These are phyloP conservation scores for Petrocephalus schoutedeni DNA, from an alignment of 2,797 vertebrate species.

Conservation along the genomic window DNA sequence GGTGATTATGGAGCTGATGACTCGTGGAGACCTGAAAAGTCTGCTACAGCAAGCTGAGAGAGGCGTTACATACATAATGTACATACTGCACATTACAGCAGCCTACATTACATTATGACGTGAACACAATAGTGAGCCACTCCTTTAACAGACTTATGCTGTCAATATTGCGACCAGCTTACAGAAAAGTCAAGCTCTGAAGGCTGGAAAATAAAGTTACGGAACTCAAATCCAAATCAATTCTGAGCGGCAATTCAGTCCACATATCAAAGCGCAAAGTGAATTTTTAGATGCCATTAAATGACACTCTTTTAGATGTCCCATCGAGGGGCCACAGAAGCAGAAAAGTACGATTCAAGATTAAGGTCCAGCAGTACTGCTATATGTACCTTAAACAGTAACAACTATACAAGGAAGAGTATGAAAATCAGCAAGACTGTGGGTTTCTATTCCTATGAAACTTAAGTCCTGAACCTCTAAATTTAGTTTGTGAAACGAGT, in stretches of 20 bases:
- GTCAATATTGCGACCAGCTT: not conserved
- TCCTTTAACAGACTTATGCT: not conserved
- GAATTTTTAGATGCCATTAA: not conserved
- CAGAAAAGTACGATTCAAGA: not conserved
- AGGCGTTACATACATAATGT: not conserved
- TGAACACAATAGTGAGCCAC: not conserved
- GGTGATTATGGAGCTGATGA: slow-evolving; percentile 99
- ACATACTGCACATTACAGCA: not conserved
- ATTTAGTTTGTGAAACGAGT: not conserved
- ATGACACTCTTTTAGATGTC: not conserved
- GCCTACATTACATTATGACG: not conserved
- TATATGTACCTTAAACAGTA: not conserved
- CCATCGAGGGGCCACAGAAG: not conserved
- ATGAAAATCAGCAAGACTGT: not conserved
- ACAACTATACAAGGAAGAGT: not conserved
- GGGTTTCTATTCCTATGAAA: not conserved
- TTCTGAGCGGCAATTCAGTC: not conserved
- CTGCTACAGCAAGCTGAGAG: slow-evolving; percentile 25
- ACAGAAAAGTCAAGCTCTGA: not conserved
- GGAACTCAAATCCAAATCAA: not conserved
- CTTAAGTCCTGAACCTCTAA: not conserved
- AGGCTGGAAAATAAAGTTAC: not conserved
- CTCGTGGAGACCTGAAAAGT: slow-evolving; percentile 94
- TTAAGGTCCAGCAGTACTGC: not conserved
- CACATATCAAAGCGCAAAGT: not conserved